These are phyloP conservation scores for Poeciliopsis infans DNA, from an alignment of 2,797 vertebrate genomes.

Conservation along the genomic window DNA sequence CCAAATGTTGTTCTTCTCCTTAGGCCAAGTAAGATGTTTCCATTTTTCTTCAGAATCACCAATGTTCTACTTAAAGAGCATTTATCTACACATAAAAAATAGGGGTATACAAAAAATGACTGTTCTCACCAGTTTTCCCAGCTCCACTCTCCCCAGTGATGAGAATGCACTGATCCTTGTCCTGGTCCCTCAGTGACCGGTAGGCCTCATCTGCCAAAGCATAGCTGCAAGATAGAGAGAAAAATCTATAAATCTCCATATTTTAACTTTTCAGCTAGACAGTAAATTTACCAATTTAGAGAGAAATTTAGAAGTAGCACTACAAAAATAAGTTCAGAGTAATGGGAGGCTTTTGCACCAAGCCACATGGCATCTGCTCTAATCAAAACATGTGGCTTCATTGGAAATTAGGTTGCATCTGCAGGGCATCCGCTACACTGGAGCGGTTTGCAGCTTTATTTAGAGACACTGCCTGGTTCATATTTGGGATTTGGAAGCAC, in stretches of 20 bases:
- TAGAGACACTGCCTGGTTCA: conserved; percentile 34
- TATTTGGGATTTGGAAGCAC: conserved; percentile 40
- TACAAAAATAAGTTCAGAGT: conserved; percentile 21
- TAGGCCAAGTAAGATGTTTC: neutral
- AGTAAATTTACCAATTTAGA: conserved; percentile 6
- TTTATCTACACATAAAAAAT: neutral
- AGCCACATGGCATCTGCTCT: conserved; percentile 33
- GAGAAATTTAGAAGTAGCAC: neutral
- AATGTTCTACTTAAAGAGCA: neutral
- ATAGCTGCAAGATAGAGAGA: conserved; percentile 83
- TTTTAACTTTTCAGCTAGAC: neutral
- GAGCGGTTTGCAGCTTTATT: conserved; percentile 49
- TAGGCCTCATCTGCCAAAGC: conserved; percentile 98
- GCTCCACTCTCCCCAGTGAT: conserved; percentile 98
- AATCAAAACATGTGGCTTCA: conserved; percentile 63
- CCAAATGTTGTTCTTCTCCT: neutral
- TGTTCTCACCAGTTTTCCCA: conserved; percentile 92
- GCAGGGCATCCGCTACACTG: conserved; percentile 33
- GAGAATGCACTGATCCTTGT: conserved; percentile 98
- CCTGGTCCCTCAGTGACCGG: conserved; percentile 95
- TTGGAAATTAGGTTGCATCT: conserved; percentile 59
- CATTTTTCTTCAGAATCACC: neutral
- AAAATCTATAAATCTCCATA: conserved; percentile 3
- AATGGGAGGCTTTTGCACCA: conserved; percentile 9
- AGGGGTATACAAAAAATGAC: neutral